A percentile compares a stretch with the other conserved stretches of the same genome.
These are phyloP conservation scores for Brachionus asplanchnoidis DNA, from an alignment of 1,140 invertebrate species.

Conservation along the genomic window DNA sequence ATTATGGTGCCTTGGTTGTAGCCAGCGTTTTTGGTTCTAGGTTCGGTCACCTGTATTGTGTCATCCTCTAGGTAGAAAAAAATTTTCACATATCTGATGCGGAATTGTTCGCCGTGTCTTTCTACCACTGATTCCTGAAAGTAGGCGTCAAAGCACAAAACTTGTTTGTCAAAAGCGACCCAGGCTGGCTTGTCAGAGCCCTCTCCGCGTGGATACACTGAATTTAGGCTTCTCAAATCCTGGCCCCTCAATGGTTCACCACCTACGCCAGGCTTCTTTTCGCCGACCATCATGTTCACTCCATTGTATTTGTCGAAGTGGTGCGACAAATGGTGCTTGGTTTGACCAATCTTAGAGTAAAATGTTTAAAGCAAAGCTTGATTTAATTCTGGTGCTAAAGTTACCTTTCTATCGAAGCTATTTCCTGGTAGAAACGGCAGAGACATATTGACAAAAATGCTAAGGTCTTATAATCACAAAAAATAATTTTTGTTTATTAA, in stretches of 20 bases:
- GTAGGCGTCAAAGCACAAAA: slow-evolving; percentile 51
- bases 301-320: slow-evolving; percentile 56
- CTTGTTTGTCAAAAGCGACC: slow-evolving; percentile 79
- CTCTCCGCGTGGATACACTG: slow-evolving; percentile 59
- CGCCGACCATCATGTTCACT: slow-evolving; percentile 51
- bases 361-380: not conserved
- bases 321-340: slow-evolving; percentile 56
- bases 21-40: slow-evolving; percentile 55
- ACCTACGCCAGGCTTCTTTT: slow-evolving; percentile 55
- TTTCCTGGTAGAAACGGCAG: slow-evolving; percentile 54
- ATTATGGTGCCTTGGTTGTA: slow-evolving; percentile 63
- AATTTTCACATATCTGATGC: slow-evolving; percentile 55
- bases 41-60: slow-evolving; percentile 57
- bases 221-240: slow-evolving; percentile 49
- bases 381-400: not conserved
- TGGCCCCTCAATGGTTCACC: slow-evolving; percentile 54
- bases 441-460: slow-evolving; percentile 46
- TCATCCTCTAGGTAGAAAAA: slow-evolving; percentile 59
- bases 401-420: slow-evolving; percentile 51
- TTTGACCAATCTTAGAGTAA: slow-evolving; percentile 52
- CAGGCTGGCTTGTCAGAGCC: slow-evolving; percentile 69
- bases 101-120: slow-evolving; percentile 54
- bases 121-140: slow-evolving; percentile 57
- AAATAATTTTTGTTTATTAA: slow-evolving; percentile 31
- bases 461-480: not conserved